phyloP scores from a whole-genome alignment of 1,140 invertebrate genomes.

The Drosophila truncata region DNA sequence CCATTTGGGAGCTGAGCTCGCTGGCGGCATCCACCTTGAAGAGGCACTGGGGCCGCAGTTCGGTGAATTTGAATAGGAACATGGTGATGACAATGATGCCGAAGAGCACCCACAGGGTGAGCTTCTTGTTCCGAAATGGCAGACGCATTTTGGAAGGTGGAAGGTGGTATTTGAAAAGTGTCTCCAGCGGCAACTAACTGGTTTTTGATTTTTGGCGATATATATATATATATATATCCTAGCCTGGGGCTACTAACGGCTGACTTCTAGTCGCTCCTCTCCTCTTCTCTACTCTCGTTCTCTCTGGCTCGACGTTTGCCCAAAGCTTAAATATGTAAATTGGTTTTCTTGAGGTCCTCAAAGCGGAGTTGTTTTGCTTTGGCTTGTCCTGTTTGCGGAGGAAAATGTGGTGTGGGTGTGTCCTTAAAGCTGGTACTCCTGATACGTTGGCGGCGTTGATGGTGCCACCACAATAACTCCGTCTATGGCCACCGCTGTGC shows the following conservation, averaged over 20 bases:
- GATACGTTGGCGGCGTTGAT: constrained; percentile 21
- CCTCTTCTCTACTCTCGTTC: not conserved
- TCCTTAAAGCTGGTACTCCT: constrained; percentile 16
- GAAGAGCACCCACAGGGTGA: constrained; percentile 82
- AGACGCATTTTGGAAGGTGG: constrained; percentile 73
- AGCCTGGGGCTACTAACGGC: not conserved
- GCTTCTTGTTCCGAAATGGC: constrained; percentile 81
- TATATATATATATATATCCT: too few relatives aligned
- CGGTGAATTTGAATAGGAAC: constrained; percentile 85
- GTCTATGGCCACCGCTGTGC: constrained; percentile 48
- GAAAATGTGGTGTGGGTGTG: not conserved
- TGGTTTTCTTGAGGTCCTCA: constrained; percentile 66
- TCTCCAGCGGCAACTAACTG: constrained; percentile 32
- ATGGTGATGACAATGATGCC: constrained; percentile 82
- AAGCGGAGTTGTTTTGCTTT: constrained; percentile 58
- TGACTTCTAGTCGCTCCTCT: not conserved
- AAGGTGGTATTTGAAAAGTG: constrained; percentile 4
- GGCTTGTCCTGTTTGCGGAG: constrained; percentile 36
- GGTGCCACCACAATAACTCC: constrained; percentile 61
- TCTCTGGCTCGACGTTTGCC: constrained; percentile 35
- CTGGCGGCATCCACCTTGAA: constrained; percentile 75
- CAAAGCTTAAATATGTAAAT: constrained; percentile 78
- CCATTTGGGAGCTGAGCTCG: constrained; percentile 72
- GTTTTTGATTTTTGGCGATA: constrained; percentile 43
- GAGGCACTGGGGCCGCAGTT: constrained; percentile 82